phyloP scores from a whole-genome alignment of 2,113 vertebrate species.

The Apodemus speciosus region DNA sequence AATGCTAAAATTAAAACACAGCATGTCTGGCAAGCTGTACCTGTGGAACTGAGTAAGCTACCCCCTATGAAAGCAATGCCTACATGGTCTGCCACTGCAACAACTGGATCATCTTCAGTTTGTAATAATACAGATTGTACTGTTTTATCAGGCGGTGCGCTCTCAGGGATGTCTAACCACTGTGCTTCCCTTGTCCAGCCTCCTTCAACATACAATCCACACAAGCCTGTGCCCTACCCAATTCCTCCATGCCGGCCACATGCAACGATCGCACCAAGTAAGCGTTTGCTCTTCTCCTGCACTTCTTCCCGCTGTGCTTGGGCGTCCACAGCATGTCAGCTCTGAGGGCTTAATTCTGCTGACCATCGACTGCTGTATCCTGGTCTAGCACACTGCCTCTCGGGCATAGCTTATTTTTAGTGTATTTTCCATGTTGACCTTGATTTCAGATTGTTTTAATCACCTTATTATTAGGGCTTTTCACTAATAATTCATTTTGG shows the following conservation, averaged over 20 bases:
- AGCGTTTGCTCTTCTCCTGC: conserved; percentile 77
- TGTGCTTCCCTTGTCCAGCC: conserved; percentile 84
- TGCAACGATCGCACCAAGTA: conserved; percentile 98
- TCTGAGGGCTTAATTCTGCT: not conserved
- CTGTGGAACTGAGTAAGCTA: not conserved
- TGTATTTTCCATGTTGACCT: not conserved
- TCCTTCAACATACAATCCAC: conserved; percentile 96
- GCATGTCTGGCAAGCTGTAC: not conserved
- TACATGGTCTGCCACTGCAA: not conserved
- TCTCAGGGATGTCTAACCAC: conserved; percentile 67
- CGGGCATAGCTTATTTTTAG: not conserved
- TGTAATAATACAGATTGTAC: not conserved
- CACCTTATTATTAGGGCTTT: not conserved
- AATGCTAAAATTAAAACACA: not conserved
- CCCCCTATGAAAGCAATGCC: not conserved
- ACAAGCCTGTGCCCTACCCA: conserved; percentile 97
- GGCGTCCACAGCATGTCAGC: not conserved
- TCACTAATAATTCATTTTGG: not conserved
- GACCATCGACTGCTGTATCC: not conserved
- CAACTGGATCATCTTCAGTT: not conserved
- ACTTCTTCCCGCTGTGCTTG: conserved; percentile 36
- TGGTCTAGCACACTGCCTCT: not conserved
- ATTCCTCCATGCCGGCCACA: conserved; percentile 98
- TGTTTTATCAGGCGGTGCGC: conserved; percentile 45
- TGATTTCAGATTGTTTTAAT: not conserved